These are phyloP conservation scores for Arctocebus calabarensis DNA, from an alignment of 2,797 vertebrate species.

Conservation along the genomic window DNA sequence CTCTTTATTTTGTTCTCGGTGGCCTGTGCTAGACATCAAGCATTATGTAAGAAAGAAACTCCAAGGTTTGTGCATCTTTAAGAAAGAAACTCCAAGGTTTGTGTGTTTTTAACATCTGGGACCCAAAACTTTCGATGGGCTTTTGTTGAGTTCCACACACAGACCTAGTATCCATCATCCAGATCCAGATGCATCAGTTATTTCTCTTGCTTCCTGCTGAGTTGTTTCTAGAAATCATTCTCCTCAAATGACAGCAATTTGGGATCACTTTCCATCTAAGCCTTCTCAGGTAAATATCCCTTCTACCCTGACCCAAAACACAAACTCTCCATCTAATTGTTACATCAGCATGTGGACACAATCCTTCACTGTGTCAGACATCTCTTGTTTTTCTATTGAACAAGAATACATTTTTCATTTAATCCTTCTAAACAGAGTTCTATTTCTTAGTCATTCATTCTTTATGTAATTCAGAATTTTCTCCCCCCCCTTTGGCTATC, in stretches of 20 bases:
- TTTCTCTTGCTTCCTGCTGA: not conserved
- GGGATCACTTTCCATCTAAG: not conserved
- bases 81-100: not conserved
- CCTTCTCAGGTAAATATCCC: not conserved
- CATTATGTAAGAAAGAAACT: not conserved
- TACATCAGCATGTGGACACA: not conserved
- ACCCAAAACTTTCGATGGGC: not conserved
- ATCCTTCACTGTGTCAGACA: not conserved
- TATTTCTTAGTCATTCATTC: not conserved
- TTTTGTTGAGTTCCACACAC: not conserved
- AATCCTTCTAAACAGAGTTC: not conserved
- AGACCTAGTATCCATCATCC: not conserved
- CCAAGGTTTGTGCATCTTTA: not conserved
- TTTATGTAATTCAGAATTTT: not conserved
- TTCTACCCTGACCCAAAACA: not conserved
- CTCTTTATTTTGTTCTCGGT: not conserved
- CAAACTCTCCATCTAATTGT: not conserved
- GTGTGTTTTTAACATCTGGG: not conserved
- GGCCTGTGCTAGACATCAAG: accelerated
- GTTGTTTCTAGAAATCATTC: not conserved
- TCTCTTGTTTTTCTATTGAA: not conserved
- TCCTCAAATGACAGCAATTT: not conserved
- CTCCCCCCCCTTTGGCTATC: not conserved
- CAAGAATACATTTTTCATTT: not conserved
- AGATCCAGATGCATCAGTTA: not conserved